phyloP scores from a whole-genome alignment of 2,888 invertebrate genomes.

The Amphipyra berbera region DNA sequence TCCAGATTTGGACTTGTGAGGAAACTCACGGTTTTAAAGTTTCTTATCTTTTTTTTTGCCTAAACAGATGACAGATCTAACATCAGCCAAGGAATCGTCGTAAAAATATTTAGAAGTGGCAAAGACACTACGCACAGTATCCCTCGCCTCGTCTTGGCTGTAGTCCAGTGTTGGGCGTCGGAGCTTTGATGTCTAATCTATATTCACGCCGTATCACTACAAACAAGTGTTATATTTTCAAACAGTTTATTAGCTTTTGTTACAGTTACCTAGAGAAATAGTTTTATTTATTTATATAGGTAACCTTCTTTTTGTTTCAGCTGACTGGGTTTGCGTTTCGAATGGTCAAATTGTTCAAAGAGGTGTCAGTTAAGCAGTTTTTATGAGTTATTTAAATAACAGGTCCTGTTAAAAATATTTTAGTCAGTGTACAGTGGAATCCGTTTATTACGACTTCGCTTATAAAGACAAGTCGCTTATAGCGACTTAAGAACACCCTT shows the following conservation, averaged over 20 bases:
- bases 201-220: constrained; percentile 37
- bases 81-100: background rate
- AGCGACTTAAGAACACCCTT: no score
- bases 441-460: no score
- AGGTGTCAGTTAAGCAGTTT: constrained; percentile 16
- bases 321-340: constrained; percentile 35
- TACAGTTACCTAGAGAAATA: constrained; percentile 54
- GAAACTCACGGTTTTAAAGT: background rate
- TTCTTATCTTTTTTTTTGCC: background rate
- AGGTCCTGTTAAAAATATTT: background rate
- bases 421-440: no score
- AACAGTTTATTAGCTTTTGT: constrained; percentile 53
- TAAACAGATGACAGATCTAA: constrained; percentile 3
- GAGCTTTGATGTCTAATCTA: constrained; percentile 53
- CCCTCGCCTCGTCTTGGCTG: constrained; percentile 37
- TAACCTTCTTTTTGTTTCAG: constrained; percentile 23
- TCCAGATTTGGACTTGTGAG: no score
- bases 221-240: constrained; percentile 51
- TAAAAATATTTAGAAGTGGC: constrained; percentile 24
- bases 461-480: no score
- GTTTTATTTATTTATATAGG: constrained; percentile 49
- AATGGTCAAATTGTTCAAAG: constrained; percentile 9
- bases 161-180: constrained; percentile 29
- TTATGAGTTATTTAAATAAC: background rate
- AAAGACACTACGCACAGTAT: constrained; percentile 42